Conservation (phyloP, 2,113 vertebrate genomes). For the Protobothrops mucrosquamatus region DNA sequence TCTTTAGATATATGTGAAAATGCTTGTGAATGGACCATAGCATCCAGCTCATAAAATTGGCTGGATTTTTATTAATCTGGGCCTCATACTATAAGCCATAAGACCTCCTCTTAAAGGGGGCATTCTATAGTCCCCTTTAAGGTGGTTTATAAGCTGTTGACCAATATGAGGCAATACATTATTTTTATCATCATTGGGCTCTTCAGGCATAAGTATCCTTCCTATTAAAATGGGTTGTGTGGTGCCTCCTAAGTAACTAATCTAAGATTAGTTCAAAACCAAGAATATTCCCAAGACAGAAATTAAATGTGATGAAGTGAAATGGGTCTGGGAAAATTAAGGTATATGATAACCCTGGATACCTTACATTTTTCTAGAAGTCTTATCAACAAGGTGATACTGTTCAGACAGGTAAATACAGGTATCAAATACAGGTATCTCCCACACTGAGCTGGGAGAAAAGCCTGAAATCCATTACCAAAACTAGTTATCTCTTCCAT, state of each 20-base stretch:
- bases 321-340: not conserved
- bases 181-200: not conserved
- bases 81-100: not conserved
- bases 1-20: not conserved
- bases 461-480: not conserved
- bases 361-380: not conserved
- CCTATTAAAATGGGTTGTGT: not conserved
- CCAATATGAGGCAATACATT: not conserved
- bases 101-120: not conserved
- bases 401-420: not conserved
- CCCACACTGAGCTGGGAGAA: not conserved
- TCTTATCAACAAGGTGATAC: not conserved
- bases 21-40: not conserved
- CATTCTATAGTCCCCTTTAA: not conserved
- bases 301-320: not conserved
- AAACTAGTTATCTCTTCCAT: slow-evolving; percentile 37
- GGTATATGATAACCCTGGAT: not conserved
- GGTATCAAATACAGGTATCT: not conserved
- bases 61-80: not conserved
- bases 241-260: not conserved
- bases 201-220: not conserved
- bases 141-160: not conserved
- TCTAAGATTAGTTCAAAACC: too few species aligned
- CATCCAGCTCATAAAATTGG: not conserved
- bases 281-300: not conserved